These are phyloP conservation scores for Olivierus martensii DNA, from an alignment of 1,140 invertebrate genomes.

Conservation along the genomic window DNA sequence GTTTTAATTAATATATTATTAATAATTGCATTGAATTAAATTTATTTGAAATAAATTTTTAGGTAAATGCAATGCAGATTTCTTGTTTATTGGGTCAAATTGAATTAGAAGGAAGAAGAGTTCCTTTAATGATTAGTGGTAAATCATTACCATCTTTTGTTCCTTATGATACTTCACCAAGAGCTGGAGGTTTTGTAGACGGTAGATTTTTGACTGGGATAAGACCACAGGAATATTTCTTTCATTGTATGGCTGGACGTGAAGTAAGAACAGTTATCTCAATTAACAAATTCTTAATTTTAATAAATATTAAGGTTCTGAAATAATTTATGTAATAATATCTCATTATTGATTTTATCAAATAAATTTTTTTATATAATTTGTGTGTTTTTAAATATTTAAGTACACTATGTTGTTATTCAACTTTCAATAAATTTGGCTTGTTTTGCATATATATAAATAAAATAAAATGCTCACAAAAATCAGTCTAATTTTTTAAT, in stretches of 20 bases:
- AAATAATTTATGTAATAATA: too few species aligned
- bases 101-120: slow-evolving; percentile 93
- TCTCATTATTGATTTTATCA: too few species aligned
- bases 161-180: slow-evolving; percentile 76
- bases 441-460: too few species aligned
- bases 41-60: not conserved
- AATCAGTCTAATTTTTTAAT: not conserved
- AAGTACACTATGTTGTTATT: too few species aligned
- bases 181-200: slow-evolving; percentile 91
- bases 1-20: not conserved
- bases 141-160: slow-evolving; percentile 82
- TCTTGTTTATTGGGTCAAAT: slow-evolving; percentile 94
- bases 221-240: slow-evolving; percentile 95
- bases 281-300: too few species aligned
- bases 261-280: slow-evolving; percentile 56
- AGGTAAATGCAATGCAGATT: slow-evolving; percentile 94
- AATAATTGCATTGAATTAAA: not conserved
- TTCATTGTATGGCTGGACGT: slow-evolving; percentile 99
- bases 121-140: slow-evolving; percentile 86
- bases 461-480: too few species aligned
- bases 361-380: too few species aligned
- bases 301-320: too few species aligned
- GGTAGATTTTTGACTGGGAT: slow-evolving; percentile 95
- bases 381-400: too few species aligned
- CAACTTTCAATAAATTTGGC: too few species aligned